These are phyloP conservation scores for Rattus norvegicus DNA, from an alignment of 2,113 vertebrate species.

Conservation along the genomic window GRCr8 NC_086025.1:129527001-129527500, in stretches of 20 bases:
- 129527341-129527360: neutral
- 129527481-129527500: too few relatives aligned
- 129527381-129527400: neutral
- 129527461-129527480: neutral
- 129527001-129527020: too few relatives aligned
- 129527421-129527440: neutral
- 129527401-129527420: neutral
- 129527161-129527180: too few relatives aligned
- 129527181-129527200: too few relatives aligned
- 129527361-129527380: neutral
- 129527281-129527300: neutral
- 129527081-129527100: too few relatives aligned
- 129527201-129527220: neutral
- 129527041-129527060: too few relatives aligned
- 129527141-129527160: too few relatives aligned
- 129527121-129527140: too few relatives aligned
- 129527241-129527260: neutral
- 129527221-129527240: neutral
- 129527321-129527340: neutral
- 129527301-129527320: neutral
- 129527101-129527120: too few relatives aligned
- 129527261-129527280: neutral
- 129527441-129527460: neutral
- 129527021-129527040: too few relatives aligned
- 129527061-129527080: too few relatives aligned